Evolutionary conservation across 2,888 invertebrate genomes (phyloP).

Genomic region (Tetheella fluctuosa): DNA sequence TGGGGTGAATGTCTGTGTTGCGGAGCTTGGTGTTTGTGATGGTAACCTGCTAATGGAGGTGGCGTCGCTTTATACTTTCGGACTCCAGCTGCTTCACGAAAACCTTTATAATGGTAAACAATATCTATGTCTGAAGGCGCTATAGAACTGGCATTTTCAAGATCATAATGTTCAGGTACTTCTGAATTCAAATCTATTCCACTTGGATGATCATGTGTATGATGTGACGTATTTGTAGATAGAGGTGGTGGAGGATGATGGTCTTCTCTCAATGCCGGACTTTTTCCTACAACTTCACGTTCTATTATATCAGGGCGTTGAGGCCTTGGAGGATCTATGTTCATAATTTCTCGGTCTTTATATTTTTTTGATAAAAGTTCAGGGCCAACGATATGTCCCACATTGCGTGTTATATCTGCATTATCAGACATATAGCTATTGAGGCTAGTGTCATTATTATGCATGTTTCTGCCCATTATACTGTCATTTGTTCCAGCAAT

Average conservation of each 20-base stretch:
- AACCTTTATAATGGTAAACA: conserved; percentile 97
- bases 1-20: conserved; percentile 92
- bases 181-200: conserved; percentile 91
- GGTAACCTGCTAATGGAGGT: conserved; percentile 90
- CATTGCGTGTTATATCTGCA: conserved; percentile 89
- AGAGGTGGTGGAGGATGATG: conserved; percentile 92
- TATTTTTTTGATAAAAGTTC: conserved; percentile 95
- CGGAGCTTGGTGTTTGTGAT: conserved; percentile 89
- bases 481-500: conserved; percentile 88
- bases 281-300: conserved; percentile 93
- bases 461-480: conserved; percentile 87
- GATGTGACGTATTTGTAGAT: conserved; percentile 88
- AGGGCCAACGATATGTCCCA: conserved; percentile 91
- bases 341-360: conserved; percentile 92
- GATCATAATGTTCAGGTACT: conserved; percentile 96
- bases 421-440: conserved; percentile 89
- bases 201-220: conserved; percentile 88
- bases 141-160: conserved; percentile 98
- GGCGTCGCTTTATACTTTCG: conserved; percentile 95
- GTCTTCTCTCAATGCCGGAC: conserved; percentile 90
- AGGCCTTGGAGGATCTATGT: conserved; percentile 88
- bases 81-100: conserved; percentile 92
- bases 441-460: conserved; percentile 88
- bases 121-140: conserved; percentile 99
- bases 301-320: conserved; percentile 97